phyloP scores from a whole-genome alignment of 2,888 invertebrate genomes.

The Tiliacea citrago region DNA sequence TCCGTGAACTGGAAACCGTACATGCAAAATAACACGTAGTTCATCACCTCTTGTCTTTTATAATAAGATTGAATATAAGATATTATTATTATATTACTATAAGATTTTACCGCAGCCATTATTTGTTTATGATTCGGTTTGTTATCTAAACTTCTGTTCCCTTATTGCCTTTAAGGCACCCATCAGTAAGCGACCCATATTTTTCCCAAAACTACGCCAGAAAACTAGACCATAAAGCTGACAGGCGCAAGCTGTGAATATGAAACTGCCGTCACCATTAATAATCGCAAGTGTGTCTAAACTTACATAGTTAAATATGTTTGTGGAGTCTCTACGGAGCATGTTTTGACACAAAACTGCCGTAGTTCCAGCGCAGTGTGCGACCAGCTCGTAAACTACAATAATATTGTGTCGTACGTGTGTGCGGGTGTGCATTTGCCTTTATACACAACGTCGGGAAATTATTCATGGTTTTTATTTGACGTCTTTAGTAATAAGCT shows the following conservation, averaged over 20 bases:
- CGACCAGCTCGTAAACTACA: constrained; percentile 47
- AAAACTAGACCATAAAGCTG: constrained; percentile 52
- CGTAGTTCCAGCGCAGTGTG: constrained; percentile 35
- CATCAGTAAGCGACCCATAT: not conserved
- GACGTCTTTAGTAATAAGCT: constrained; percentile 4
- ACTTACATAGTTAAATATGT: constrained; percentile 53
- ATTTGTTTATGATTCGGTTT: not conserved
- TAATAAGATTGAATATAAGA: too few relatives aligned
- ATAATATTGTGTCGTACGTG: constrained; percentile 38
- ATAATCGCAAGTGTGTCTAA: constrained; percentile 49
- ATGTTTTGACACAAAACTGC: constrained; percentile 57
- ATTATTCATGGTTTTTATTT: constrained; percentile 40
- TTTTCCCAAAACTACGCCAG: constrained; percentile 17
- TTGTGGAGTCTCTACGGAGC: constrained; percentile 44
- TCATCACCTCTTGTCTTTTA: too few relatives aligned
- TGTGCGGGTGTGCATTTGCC: not conserved
- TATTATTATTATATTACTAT: too few relatives aligned
- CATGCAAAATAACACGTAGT: too few relatives aligned
- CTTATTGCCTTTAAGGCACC: not conserved
- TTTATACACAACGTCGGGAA: constrained; percentile 10
- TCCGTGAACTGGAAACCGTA: too few relatives aligned
- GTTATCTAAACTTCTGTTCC: not conserved
- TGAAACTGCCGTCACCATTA: constrained; percentile 59
- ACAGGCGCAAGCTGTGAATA: constrained; percentile 43
- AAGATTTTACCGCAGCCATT: not conserved